Conservation (phyloP, 1,140 invertebrate species). For the Matsumurasca onukii region DNA sequence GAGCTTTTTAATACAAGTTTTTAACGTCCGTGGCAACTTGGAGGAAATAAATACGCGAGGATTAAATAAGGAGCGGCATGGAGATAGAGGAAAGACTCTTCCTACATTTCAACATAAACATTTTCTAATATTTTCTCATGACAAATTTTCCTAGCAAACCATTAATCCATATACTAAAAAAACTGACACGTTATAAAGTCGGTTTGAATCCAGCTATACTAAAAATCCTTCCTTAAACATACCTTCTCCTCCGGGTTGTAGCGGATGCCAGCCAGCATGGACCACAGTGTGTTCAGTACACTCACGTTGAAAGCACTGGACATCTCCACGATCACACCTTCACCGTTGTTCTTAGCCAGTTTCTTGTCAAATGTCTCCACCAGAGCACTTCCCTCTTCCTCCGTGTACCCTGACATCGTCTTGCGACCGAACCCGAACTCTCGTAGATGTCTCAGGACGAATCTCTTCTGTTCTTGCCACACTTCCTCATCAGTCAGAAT, state of each 20-base stretch:
- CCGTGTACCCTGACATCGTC: conserved; percentile 69
- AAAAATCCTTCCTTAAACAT: not conserved
- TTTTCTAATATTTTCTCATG: too few relatives aligned
- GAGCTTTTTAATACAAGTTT: too few relatives aligned
- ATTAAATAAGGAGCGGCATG: too few relatives aligned
- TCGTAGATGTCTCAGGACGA: conserved; percentile 72
- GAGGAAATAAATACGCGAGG: too few relatives aligned
- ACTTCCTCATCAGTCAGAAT: conserved; percentile 71
- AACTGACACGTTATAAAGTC: too few relatives aligned
- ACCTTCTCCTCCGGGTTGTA: conserved; percentile 43
- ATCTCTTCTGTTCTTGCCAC: conserved; percentile 82
- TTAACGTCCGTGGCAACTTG: too few relatives aligned
- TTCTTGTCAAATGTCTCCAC: conserved; percentile 55
- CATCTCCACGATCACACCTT: conserved; percentile 57
- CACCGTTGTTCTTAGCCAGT: conserved; percentile 39
- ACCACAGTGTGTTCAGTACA: conserved; percentile 84
- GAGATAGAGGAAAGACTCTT: too few relatives aligned
- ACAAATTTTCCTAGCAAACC: too few relatives aligned
- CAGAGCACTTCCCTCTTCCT: conserved; percentile 64
- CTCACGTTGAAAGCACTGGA: conserved; percentile 70
- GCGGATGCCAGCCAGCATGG: conserved; percentile 77
- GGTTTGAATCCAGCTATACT: too few relatives aligned
- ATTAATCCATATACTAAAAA: too few relatives aligned
- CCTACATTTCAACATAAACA: too few relatives aligned
- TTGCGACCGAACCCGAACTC: conserved; percentile 80